A percentile compares a stretch with the other conserved stretches of the same genome.
Evolutionary conservation across 1,140 invertebrate genomes (phyloP).

Genomic region (Frieseomelitta varia): DNA sequence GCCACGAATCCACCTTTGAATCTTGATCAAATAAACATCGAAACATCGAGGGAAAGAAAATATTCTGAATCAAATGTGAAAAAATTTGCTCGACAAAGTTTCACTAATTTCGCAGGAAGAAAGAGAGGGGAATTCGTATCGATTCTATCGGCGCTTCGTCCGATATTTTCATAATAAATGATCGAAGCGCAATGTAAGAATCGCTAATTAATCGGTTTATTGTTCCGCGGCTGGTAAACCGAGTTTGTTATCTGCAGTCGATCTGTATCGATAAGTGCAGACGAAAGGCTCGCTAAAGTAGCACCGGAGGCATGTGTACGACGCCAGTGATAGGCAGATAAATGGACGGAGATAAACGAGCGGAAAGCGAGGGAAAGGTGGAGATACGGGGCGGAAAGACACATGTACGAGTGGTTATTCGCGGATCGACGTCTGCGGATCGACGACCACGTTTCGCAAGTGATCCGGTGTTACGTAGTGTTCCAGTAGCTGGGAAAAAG

Average conservation of each 20-base stretch:
- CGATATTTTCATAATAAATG: background rate
- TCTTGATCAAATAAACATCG: slow-evolving; percentile 45
- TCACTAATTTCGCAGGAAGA: background rate
- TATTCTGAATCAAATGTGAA: background rate
- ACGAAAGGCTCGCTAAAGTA: slow-evolving; percentile 51
- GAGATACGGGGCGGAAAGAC: slow-evolving; percentile 51
- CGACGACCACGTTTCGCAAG: slow-evolving; percentile 57
- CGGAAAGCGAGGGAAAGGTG: slow-evolving; percentile 64
- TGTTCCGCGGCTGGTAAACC: slow-evolving; percentile 42
- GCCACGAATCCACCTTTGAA: slow-evolving; percentile 13
- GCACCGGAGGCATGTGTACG: slow-evolving; percentile 29
- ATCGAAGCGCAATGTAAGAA: background rate
- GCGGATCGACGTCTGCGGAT: slow-evolving; percentile 58
- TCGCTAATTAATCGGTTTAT: slow-evolving; percentile 54
- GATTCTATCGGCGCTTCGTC: too few species aligned
- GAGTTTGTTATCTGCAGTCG: slow-evolving; percentile 38
- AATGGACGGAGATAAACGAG: slow-evolving; percentile 68
- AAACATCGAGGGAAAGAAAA: background rate
- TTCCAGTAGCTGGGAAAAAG: slow-evolving; percentile 42
- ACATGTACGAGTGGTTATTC: slow-evolving; percentile 42
- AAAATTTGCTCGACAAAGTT: background rate
- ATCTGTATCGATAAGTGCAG: slow-evolving; percentile 53
- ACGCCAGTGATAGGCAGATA: slow-evolving; percentile 63
- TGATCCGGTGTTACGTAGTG: slow-evolving; percentile 44
- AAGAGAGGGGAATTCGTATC: too few species aligned